phyloP scores from a whole-genome alignment of 2,888 invertebrate species.

The Calliscelio sp. region DNA sequence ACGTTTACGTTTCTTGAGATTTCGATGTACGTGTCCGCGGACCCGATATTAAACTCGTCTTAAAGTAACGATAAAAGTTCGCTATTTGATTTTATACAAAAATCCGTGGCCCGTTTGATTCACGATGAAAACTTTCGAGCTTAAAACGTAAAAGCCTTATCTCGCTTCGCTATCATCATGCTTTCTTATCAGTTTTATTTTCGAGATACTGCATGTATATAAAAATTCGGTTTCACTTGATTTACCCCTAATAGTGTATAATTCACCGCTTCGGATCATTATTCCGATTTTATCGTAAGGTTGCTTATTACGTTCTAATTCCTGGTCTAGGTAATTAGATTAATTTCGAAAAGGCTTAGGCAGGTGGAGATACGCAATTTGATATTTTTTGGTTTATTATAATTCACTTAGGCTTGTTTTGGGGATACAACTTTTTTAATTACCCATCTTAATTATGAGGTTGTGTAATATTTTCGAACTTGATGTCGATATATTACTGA shows the following conservation, averaged over 20 bases:
- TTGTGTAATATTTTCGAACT: too few species aligned
- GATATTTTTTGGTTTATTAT: conserved; percentile 32
- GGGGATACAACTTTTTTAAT: background rate
- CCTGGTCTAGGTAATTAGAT: conserved; percentile 6
- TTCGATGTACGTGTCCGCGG: conserved; percentile 63
- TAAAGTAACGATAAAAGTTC: conserved; percentile 59
- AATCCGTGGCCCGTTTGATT: conserved; percentile 48
- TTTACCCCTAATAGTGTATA: background rate
- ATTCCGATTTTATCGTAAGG: background rate
- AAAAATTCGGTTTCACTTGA: conserved; percentile 5
- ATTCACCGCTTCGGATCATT: conserved; percentile 4
- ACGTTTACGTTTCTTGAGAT: conserved; percentile 62
- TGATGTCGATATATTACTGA: too few species aligned
- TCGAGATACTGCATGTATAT: background rate
- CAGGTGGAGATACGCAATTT: conserved; percentile 46
- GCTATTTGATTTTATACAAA: conserved; percentile 51
- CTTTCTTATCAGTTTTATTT: conserved; percentile 39
- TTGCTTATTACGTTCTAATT: conserved; percentile 11
- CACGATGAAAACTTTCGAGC: conserved; percentile 55
- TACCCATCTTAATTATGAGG: conserved; percentile 12
- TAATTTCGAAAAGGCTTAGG: conserved; percentile 42
- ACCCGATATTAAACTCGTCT: conserved; percentile 43
- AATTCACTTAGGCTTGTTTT: conserved; percentile 39
- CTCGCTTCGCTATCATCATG: conserved; percentile 7
- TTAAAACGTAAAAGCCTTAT: background rate